phyloP scores from a whole-genome alignment of 2,113 vertebrate species.

The Channa argus region DNA sequence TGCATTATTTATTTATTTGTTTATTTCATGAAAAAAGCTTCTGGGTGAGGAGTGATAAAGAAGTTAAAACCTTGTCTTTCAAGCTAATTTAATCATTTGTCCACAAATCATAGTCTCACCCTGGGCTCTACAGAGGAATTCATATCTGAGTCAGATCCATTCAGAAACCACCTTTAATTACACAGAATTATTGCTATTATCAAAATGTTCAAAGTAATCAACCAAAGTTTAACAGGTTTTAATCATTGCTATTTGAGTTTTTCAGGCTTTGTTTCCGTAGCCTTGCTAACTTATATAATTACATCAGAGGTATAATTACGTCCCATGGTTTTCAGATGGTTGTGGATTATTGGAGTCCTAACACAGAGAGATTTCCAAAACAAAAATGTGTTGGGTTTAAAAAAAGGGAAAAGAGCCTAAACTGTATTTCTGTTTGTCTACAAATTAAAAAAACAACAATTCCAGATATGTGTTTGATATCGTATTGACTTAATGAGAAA shows the following conservation, averaged over 20 bases:
- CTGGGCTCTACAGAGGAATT: neutral
- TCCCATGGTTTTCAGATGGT: too few relatives aligned
- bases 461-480: too few relatives aligned
- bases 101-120: slow-evolving; percentile 6
- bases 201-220: neutral
- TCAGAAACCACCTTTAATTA: neutral
- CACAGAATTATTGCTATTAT: neutral
- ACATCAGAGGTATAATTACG: too few relatives aligned
- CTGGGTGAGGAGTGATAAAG: slow-evolving; percentile 27
- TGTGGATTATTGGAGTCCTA: too few relatives aligned
- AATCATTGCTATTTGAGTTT: neutral
- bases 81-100: slow-evolving; percentile 5
- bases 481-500: too few relatives aligned
- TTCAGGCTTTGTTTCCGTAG: too few relatives aligned
- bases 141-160: neutral
- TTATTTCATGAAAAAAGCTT: neutral
- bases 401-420: too few relatives aligned
- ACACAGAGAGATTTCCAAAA: too few relatives aligned
- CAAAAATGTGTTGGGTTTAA: too few relatives aligned
- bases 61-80: slow-evolving; percentile 1
- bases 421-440: too few relatives aligned
- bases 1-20: slow-evolving; percentile 5
- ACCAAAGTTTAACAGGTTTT: neutral
- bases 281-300: neutral
- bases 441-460: too few relatives aligned